phyloP scores from a whole-genome alignment of 2,888 invertebrate species.

The Glaucopsyche alexis region DNA sequence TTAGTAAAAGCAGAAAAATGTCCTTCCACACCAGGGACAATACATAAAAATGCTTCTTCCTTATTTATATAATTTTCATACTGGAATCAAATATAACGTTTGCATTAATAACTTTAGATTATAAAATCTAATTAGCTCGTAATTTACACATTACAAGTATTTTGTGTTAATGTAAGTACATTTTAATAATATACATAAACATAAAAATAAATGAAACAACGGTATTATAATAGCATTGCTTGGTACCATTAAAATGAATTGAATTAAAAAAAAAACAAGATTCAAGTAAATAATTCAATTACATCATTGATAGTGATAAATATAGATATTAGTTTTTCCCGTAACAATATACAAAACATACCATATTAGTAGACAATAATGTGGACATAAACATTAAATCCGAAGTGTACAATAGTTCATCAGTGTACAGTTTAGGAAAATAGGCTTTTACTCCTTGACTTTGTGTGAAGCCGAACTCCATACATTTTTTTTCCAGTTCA shows the following conservation, averaged over 20 bases:
- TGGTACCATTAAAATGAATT: no score
- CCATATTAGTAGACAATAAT: not conserved
- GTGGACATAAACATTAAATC: slow-evolving; percentile 5
- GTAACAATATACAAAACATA: not conserved
- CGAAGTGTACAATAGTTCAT: not conserved
- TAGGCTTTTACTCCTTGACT: not conserved
- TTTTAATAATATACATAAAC: no score
- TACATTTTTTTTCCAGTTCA: slow-evolving; percentile 3
- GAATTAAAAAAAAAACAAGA: no score
- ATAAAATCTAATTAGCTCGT: no score
- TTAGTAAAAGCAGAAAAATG: slow-evolving; percentile 47
- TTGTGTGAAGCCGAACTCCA: not conserved
- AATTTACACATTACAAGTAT: no score
- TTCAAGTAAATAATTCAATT: not conserved
- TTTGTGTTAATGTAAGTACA: not conserved
- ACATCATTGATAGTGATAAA: not conserved
- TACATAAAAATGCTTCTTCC: slow-evolving; percentile 43
- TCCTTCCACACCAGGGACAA: slow-evolving; percentile 57
- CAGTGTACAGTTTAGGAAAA: not conserved
- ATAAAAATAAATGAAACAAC: no score
- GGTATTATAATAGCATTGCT: no score
- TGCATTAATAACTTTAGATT: no score
- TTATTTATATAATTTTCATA: slow-evolving; percentile 50
- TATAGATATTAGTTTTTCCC: no score
- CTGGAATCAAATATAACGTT: slow-evolving; percentile 40